Evolutionary conservation across 2,797 vertebrate genomes (phyloP), one percentile per base, ranked within the genome.

Genomic region (Limnodromus scolopaceus): DNA sequence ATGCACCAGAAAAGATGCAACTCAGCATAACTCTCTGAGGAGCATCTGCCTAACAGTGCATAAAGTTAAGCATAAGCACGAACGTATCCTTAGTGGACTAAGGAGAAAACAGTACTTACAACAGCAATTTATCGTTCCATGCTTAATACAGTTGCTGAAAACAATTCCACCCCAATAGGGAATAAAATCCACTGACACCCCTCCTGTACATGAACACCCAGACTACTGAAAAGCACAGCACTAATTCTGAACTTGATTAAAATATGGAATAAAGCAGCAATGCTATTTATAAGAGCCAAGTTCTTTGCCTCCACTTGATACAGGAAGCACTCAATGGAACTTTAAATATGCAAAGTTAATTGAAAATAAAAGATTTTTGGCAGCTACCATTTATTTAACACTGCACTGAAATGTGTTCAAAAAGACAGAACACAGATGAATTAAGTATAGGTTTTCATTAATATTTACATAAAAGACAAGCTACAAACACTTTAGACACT

Each of bases 321-420:
- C 10, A 78, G 64, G 91, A 85, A 91, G 41, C 53, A 64, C 76
- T 53, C 45, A 65, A 8, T 36, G 16, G 39, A 87, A 84, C 66
- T 90, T 95, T 46, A 84, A 92, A 91, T 75, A 82, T 7, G 48
- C 38, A 80, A 57, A 84, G 74, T 80, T 79, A 83, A 87, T 69
- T 43, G 63, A 84, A 94, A 88, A 78, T 13, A 57, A 81, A 91
- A 60, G 17, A 86, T 46, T 78, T 78, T 75, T 78, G 53, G 61
- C 53, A 89, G n/a, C 41, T 68, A 69, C 34, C 11, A 28, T 80
- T 71, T 68, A 54, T 82, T 91, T 91, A 87, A 71, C n/a, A 46
- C 6, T 2, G 3, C n/a, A 54, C 5, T 71, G 45, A 83, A 78
- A 83, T 30, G 14, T 16, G 28, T 77, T 75, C 45, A 74, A 57